Conservation (phyloP, 2,797 vertebrate species). For the Dendrocincla fuliginosa region DNA sequence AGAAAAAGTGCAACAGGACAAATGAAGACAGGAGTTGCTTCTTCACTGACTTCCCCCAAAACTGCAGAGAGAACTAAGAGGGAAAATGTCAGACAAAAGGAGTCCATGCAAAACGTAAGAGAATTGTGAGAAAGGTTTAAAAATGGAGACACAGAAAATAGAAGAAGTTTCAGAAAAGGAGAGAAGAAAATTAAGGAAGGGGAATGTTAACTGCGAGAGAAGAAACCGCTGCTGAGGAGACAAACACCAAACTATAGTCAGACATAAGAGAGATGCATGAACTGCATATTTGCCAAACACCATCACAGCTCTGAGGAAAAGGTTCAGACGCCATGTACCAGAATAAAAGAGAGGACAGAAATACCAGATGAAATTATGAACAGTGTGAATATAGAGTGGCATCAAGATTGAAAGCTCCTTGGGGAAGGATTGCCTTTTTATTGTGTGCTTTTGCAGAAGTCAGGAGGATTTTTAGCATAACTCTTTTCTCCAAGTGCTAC, state of each 20-base stretch:
- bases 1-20: neutral
- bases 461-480: neutral
- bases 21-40: neutral
- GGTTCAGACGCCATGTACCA: neutral
- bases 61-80: neutral
- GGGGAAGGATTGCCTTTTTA: neutral
- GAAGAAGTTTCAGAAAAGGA: neutral
- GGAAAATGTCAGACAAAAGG: neutral
- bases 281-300: neutral
- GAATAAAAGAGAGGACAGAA: neutral
- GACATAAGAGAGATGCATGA: neutral
- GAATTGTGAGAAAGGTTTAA: neutral
- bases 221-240: neutral
- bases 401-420: constrained; percentile 19
- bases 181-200: neutral
- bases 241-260: neutral
- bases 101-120: neutral
- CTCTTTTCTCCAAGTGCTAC: neutral
- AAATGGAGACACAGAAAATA: neutral
- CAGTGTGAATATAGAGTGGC: neutral
- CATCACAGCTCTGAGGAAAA: neutral
- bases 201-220: neutral
- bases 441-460: neutral
- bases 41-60: neutral
- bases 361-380: neutral